Percentiles rank a stretch among this genome's conserved stretches.
phyloP scores from a whole-genome alignment of 2,113 vertebrate genomes.

The Herpetotheres cachinnans region DNA sequence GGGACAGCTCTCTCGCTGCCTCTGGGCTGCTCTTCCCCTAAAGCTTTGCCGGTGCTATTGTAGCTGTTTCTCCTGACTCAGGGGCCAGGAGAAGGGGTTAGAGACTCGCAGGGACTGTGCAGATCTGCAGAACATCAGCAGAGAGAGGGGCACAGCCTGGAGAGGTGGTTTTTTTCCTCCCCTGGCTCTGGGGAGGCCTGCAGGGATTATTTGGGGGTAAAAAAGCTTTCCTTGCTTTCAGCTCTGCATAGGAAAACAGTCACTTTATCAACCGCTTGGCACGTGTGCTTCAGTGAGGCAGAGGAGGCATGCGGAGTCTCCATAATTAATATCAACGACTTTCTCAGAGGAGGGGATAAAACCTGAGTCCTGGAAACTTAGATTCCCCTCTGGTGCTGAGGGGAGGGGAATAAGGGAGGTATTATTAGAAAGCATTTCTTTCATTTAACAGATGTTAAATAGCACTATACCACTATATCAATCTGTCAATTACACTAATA shows the following conservation, averaged over 20 bases:
- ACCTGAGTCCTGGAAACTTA: neutral
- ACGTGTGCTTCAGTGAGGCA: neutral
- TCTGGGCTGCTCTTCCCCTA: neutral
- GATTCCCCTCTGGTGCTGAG: neutral
- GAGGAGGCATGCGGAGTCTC: neutral
- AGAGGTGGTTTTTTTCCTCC: neutral
- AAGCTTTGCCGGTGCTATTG: neutral
- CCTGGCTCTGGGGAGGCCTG: neutral
- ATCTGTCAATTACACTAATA: conserved; percentile 10
- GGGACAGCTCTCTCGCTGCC: neutral
- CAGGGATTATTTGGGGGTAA: neutral
- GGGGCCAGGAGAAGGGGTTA: neutral
- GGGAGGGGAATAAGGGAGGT: neutral
- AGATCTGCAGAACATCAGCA: neutral
- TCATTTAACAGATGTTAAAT: conserved; percentile 33
- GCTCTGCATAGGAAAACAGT: neutral
- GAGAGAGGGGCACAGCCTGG: neutral
- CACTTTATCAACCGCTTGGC: neutral
- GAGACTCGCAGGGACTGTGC: neutral
- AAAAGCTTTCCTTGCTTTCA: neutral
- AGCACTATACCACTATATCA: neutral
- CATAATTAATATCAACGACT: neutral
- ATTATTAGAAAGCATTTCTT: conserved; percentile 30
- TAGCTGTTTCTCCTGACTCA: neutral
- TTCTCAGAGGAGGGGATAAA: neutral